Evolutionary conservation across 2,113 vertebrate species (phyloP), one percentile per base, ranked within the genome.

Genomic region (Pseudorhombus dupliciocellatus): DNA sequence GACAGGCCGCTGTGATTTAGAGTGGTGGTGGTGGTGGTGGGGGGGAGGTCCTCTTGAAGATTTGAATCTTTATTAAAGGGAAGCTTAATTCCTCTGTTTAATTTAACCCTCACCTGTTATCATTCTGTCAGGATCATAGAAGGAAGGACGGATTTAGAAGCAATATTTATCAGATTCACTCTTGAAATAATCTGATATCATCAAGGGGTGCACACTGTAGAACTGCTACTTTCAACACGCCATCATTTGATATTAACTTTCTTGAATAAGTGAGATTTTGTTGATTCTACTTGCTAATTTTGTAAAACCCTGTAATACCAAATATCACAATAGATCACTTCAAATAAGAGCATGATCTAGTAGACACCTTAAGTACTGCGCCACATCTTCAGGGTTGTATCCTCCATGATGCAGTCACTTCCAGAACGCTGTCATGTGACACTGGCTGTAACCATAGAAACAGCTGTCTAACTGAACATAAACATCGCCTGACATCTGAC

Each of bases 401-500:
- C 16, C 16, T 15, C 25, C 26, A n/a, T 31, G 25, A 61, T 31
- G 51, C 31, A 14, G 6, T 15, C 16, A 26, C 60, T 24, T 18
- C 42, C 42, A 55, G 56, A 71, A 55, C 73, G 7, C 46, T n/a
- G 20, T 50, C 46, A 50, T 50, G 3, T 37, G 70, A 73, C 76
- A 26, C 18, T 40, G 74, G 83, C 81, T 80, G 85, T 91, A 69
- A 79, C 86, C 81, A 81, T 80, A 77, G 88, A 80, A 89, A 90
- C 87, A 67, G 70, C 85, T 69, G 79, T 73, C 75, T 85, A 70
- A 78, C 73, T 79, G 69, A 56, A 82, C 75, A 52, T 75, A 90
- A 91, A 90, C 88, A 90, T 74, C 31, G 42, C 63, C 8, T 76
- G 80, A 79, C 81, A 79, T 72, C 66, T 68, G 71, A 79, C 74